Evolutionary conservation across 64 coral and sea anemone genomes (phyloP), one percentile per base, ranked within the genome.

Genomic region (Actinia tenebrosa): DNA sequence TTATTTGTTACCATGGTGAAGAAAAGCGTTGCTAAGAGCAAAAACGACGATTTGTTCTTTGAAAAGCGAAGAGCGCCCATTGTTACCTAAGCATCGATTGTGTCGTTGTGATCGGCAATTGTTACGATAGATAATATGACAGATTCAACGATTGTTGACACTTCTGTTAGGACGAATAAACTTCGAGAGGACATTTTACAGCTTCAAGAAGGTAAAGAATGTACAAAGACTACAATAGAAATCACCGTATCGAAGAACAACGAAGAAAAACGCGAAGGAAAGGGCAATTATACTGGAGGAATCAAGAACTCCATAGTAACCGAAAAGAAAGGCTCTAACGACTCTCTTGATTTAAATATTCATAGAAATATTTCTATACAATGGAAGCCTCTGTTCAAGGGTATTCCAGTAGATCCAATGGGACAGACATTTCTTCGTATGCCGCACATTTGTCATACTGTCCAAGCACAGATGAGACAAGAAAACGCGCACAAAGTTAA

Each of bases 381-480:
- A 77, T 62, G 86, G 45, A 92, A 42, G 37, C 45, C 81, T 16
- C 10, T 89, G 22, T 97, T 93, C 58, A 97, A 71, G 27, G 94
- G 94, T 59, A 93, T 97, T 58, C 42, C 94, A 0, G 80, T 97
- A 16, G 94, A 97, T 88, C 94, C 94, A 2, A 97, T 97, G 94
- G 91, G 94, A 22, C 94, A 97, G 54, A 97, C 94, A 22, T 97
- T 97, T 88, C 88, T 97, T 1, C 86, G 94, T 25, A 97, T 97
- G 94, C 94, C 94, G 26, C 92, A 97, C 22, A 91, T 97, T 86
- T 97, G 91, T 22, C 94, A 97, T 69, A 93, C 62, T 37, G 61
- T 97, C 23, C 95, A 98, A 84, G 89, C 89, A 20, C 91, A 98
- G 84, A n/a, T 83, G 22, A 87, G 92, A 78, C 91, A 88, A 37